Evolutionary conservation across 2,113 vertebrate species (phyloP).

Genomic region (Calyptommatus sinebrachiatus): DNA sequence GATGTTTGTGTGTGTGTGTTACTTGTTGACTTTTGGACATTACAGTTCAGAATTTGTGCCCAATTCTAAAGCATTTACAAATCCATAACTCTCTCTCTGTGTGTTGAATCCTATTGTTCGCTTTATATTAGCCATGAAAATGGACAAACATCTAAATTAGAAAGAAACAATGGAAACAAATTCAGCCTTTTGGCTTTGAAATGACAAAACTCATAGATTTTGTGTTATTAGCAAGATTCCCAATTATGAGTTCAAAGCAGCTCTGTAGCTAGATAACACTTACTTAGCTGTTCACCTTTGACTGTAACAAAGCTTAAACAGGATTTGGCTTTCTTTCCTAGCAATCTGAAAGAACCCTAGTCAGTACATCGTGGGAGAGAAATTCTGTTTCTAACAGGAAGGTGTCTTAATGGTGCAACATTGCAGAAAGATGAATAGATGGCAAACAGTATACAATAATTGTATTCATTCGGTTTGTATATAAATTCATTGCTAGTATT

Average conservation of each 20-base stretch:
- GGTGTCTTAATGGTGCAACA: not conserved
- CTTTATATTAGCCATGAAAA: not conserved
- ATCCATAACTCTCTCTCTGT: no score
- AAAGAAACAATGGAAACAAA: not conserved
- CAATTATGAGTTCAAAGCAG: not conserved
- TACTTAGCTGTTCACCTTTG: not conserved
- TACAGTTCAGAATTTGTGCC: not conserved
- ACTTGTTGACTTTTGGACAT: not conserved
- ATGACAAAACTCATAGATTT: not conserved
- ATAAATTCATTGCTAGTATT: not conserved
- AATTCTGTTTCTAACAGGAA: not conserved
- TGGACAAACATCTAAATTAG: not conserved
- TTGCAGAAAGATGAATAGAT: not conserved
- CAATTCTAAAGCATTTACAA: not conserved
- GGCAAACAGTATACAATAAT: no score
- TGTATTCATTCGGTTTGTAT: not conserved
- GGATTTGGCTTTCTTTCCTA: not conserved
- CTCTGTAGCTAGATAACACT: not conserved
- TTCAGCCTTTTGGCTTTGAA: not conserved
- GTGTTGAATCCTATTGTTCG: not conserved
- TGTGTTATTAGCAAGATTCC: not conserved
- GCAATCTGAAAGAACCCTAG: not conserved
- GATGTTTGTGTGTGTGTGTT: no score
- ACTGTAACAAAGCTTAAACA: conserved; percentile 1
- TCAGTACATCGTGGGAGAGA: not conserved